These are phyloP conservation scores for Panthera leo DNA, from an alignment of 2,113 vertebrate species.

Conservation along the genomic window DNA sequence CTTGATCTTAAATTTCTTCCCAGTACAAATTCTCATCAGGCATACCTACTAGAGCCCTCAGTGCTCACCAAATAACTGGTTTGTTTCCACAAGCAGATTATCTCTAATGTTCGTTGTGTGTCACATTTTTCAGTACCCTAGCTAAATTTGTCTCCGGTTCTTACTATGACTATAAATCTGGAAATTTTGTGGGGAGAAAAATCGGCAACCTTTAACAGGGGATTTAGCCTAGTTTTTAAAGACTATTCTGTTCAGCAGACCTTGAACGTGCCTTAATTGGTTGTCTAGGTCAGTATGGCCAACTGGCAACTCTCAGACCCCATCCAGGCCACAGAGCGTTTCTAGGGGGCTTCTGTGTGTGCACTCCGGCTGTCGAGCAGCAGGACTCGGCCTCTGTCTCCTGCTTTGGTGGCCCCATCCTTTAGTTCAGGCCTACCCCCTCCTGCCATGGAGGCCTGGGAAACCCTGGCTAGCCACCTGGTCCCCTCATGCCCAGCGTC, in stretches of 20 bases:
- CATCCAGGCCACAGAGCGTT: constrained; percentile 49
- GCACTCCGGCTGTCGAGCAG: constrained; percentile 72
- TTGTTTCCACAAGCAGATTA: constrained; percentile 51
- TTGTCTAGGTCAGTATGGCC: constrained; percentile 72
- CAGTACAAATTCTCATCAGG: constrained; percentile 55
- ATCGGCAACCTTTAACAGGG: constrained; percentile 12
- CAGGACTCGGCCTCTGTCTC: constrained; percentile 55
- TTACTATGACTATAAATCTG: constrained; percentile 25
- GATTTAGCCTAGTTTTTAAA: constrained; percentile 58
- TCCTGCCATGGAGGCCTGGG: constrained; percentile 65
- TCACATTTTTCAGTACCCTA: constrained; percentile 45
- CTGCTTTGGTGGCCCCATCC: neutral
- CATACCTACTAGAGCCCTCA: constrained; percentile 32
- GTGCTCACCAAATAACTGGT: constrained; percentile 44
- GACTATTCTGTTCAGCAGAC: constrained; percentile 61
- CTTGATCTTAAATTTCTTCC: constrained; percentile 76
- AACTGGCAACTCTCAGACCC: constrained; percentile 66
- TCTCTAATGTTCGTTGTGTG: neutral
- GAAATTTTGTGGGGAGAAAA: constrained; percentile 45
- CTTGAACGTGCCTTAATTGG: constrained; percentile 73
- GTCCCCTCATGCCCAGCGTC: constrained; percentile 36
- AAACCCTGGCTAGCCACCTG: constrained; percentile 74
- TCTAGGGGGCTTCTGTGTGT: neutral
- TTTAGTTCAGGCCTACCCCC: constrained; percentile 61
- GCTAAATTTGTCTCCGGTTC: constrained; percentile 35